Percentiles rank a stretch among this genome's conserved stretches.
phyloP scores from a whole-genome alignment of 2,797 vertebrate species.

The Galaxias olidus region DNA sequence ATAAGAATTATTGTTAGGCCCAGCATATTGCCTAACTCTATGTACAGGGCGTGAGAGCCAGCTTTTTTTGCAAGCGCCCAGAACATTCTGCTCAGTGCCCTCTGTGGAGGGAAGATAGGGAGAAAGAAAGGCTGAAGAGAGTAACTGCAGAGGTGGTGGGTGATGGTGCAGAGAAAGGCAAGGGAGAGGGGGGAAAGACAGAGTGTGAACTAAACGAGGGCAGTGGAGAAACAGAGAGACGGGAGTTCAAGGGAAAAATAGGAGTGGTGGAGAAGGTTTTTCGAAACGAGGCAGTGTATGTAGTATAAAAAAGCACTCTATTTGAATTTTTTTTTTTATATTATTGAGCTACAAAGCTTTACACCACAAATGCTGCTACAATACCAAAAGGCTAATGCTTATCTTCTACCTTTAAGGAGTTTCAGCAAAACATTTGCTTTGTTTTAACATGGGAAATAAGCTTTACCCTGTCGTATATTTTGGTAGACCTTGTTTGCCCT shows the following conservation, averaged over 20 bases:
- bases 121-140: constrained; percentile 27
- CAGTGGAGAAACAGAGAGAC: no score
- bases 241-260: constrained; percentile 50
- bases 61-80: constrained; percentile 68
- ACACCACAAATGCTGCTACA: constrained; percentile 1
- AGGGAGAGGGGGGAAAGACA: constrained; percentile 36
- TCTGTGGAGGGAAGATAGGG: constrained; percentile 65
- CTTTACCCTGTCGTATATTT: no score
- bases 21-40: constrained; percentile 75
- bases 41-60: constrained; percentile 74
- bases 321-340: not conserved
- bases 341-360: not conserved
- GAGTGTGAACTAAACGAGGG: constrained; percentile 60
- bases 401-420: not conserved
- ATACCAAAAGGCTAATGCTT: constrained; percentile 9
- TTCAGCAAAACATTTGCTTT: no score
- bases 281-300: not conserved
- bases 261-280: constrained; percentile 45
- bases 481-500: no score
- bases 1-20: constrained; percentile 71
- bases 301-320: not conserved
- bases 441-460: no score
- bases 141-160: not conserved
- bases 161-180: constrained; percentile 23
- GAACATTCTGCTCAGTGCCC: constrained; percentile 76